Evolutionary conservation across 1,140 invertebrate species (phyloP).

Genomic region (Lasaia peninsularis): DNA sequence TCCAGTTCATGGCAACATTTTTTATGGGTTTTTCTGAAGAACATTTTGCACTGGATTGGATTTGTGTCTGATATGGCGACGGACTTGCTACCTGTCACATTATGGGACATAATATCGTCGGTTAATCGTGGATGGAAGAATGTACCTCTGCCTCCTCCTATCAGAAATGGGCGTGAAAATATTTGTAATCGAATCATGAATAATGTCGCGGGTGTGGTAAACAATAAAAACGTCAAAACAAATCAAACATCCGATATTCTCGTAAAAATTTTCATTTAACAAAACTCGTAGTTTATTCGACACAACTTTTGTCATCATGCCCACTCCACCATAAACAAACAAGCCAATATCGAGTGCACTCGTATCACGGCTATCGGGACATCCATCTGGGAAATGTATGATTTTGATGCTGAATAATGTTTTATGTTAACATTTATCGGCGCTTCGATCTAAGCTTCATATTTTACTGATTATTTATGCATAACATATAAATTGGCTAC

Average conservation of each 20-base stretch:
- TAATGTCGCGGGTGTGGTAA: no score
- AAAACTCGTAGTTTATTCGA: neutral
- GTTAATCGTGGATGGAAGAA: no score
- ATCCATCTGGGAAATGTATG: slow-evolving; percentile 12
- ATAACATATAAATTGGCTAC: slow-evolving; percentile 70
- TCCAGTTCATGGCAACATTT: no score
- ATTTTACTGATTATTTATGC: slow-evolving; percentile 67
- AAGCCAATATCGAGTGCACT: neutral
- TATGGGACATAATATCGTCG: no score
- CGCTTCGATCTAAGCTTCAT: slow-evolving; percentile 49
- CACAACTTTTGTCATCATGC: slow-evolving; percentile 8
- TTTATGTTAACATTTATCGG: slow-evolving; percentile 51
- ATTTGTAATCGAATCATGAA: no score
- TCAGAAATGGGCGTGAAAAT: no score
- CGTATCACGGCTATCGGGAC: slow-evolving; percentile 1
- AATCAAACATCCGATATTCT: neutral
- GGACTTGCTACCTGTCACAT: no score
- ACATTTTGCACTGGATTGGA: no score
- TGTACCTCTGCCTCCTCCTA: no score
- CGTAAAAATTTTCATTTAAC: neutral
- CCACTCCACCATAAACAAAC: slow-evolving; percentile 8
- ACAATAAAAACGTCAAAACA: neutral
- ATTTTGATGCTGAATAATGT: slow-evolving; percentile 27
- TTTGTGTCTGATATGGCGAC: no score
- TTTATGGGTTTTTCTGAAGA: no score